Base-by-base conservation (phyloP, 2,113 vertebrate genomes). In the Greenwoodochromis staneri region DNA sequence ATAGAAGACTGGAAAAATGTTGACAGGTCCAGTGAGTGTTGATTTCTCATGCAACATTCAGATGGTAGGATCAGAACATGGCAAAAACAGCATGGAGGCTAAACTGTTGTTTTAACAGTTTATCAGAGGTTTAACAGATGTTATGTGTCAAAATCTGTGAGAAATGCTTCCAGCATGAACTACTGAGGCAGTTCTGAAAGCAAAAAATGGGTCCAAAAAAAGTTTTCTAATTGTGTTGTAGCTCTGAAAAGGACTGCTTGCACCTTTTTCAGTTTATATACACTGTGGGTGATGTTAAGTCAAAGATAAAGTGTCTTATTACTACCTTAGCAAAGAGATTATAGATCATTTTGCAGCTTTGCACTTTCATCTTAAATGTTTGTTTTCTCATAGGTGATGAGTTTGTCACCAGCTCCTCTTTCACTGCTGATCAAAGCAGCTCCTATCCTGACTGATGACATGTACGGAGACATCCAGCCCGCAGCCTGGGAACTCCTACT, bases 401-500 rank as follows among this genome's bases (percentile, higher is more conserved):
- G 98, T 92, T 95, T 99, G 90, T 98, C 98, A 0, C 99, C 99
- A 9, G 98, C 99, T 13, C 99, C 98, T 31, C 94, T 99, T 19
- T 99, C 99, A 1, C 96, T 99, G 93, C 95, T 99, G 4, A 99
- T 98, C 93, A 99, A 99, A 91, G 98, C 99, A 1, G 99, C 99
- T 7, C 97, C 98, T 3, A 96, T 99, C 91, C 94, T 99, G 91
- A 99, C 98, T 0, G 99, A 99, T 63, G 99, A 99, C 93, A 99
- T 99, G 99, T 99, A 99, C 0, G 98, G 97, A 40, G 99, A 99
- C 94, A 97, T 99, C 93, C 98, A 99, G 94, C 99, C 99, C 0
- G 98, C 99, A 11, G 99, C 98, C 0, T 99, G 99, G 99, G 99
- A 99, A 78, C 97, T 99, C 5, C 89, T 99, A 59, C 98, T 99